Conservation (phyloP, 1,140 invertebrate species). For the Melipona quadrifasciata region DNA sequence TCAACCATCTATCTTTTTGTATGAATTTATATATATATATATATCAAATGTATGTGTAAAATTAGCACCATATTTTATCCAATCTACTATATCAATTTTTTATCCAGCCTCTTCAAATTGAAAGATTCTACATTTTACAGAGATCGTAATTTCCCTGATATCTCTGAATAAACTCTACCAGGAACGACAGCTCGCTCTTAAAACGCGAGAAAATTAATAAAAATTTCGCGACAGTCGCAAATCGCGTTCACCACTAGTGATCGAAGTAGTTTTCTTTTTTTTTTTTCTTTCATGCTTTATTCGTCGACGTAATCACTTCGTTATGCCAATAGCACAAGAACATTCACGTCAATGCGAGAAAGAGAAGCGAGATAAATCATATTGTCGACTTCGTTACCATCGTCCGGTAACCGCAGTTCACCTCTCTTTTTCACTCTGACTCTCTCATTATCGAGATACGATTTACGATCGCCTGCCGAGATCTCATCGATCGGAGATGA, state of each 20-base stretch:
- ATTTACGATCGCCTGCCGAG: conserved; percentile 24
- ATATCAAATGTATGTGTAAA: too few species aligned
- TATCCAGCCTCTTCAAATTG: too few species aligned
- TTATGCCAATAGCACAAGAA: neutral
- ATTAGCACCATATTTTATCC: neutral
- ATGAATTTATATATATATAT: too few species aligned
- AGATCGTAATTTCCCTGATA: too few species aligned
- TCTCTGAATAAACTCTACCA: neutral
- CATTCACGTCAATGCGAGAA: neutral
- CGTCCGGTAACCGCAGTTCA: neutral
- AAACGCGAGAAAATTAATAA: neutral
- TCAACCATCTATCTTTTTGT: neutral
- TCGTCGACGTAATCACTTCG: conserved; percentile 4
- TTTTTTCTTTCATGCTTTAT: neutral
- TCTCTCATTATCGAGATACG: conserved; percentile 34
- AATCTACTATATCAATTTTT: too few species aligned
- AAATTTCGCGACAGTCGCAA: neutral
- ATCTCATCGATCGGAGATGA: conserved; percentile 1
- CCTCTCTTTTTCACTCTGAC: neutral
- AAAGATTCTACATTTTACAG: neutral
- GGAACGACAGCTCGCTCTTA: neutral
- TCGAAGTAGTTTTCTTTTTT: neutral
- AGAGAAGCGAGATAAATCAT: conserved; percentile 36
- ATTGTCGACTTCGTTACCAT: conserved; percentile 31
- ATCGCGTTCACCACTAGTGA: neutral